Evolutionary conservation across 2,888 invertebrate species (phyloP).

Genomic region (Volucella inflata): DNA sequence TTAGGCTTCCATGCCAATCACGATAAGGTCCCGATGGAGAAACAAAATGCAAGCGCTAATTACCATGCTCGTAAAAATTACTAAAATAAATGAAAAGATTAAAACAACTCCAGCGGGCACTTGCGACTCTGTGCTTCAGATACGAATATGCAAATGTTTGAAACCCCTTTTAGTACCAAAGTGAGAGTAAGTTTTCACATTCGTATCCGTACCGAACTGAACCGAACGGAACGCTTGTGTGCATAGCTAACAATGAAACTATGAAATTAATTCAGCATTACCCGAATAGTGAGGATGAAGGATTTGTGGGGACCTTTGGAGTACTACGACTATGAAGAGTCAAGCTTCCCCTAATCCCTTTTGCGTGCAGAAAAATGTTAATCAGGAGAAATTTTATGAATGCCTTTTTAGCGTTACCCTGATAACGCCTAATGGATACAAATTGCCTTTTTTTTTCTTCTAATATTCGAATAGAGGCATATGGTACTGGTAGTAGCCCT

Average conservation of each 20-base stretch:
- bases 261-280: conserved; percentile 68
- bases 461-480: conserved; percentile 15
- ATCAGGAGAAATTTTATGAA: conserved; percentile 74
- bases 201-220: conserved; percentile 6
- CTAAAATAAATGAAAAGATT: conserved; percentile 63
- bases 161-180: conserved; percentile 38
- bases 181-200: conserved; percentile 67
- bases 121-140: conserved; percentile 61
- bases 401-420: conserved; percentile 75
- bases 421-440: conserved; percentile 75
- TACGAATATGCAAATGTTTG: conserved; percentile 61
- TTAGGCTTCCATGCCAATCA: conserved; percentile 73
- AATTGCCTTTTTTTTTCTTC: conserved; percentile 57
- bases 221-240: conserved; percentile 60
- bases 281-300: conserved; percentile 14
- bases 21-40: conserved; percentile 53
- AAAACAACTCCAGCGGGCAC: conserved; percentile 47
- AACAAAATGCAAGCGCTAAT: conserved; percentile 74
- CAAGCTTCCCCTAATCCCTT: conserved; percentile 69
- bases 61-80: conserved; percentile 75
- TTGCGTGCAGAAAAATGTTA: conserved; percentile 75
- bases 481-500: neutral
- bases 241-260: conserved; percentile 71
- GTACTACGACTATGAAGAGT: neutral
- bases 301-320: conserved; percentile 30